Evolutionary conservation across 2,888 invertebrate genomes (phyloP).

Genomic region (Beris chalybata): DNA sequence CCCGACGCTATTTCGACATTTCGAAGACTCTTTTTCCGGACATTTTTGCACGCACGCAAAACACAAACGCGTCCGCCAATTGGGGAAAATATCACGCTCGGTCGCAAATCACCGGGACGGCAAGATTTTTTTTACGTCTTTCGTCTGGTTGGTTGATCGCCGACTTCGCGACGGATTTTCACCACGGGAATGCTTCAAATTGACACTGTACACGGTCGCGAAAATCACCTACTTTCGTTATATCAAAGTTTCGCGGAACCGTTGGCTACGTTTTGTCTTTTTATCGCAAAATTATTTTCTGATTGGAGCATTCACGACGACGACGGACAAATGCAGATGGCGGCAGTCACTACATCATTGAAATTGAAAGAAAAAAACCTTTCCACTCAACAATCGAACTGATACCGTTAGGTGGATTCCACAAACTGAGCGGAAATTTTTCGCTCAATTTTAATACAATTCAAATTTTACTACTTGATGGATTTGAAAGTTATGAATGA

Average conservation of each 20-base stretch:
- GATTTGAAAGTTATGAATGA: too few relatives aligned
- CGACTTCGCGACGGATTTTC: not conserved
- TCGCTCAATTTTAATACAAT: conserved; percentile 18
- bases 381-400: conserved; percentile 6
- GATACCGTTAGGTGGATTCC: not conserved
- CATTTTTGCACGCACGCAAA: conserved; percentile 28
- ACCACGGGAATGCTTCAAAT: conserved; percentile 1
- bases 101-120: not conserved
- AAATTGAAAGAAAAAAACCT: conserved; percentile 11
- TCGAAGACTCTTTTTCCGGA: conserved; percentile 19
- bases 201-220: not conserved
- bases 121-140: conserved; percentile 3
- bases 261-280: conserved; percentile 14
- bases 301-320: conserved; percentile 21
- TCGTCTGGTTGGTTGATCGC: conserved; percentile 12
- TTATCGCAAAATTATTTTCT: conserved; percentile 21
- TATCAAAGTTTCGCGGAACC: conserved; percentile 14
- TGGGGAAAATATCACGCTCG: not conserved
- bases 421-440: conserved; percentile 13
- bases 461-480: too few relatives aligned
- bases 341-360: conserved; percentile 19
- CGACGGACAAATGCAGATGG: conserved; percentile 27
- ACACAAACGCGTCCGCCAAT: not conserved
- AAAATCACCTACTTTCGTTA: not conserved
- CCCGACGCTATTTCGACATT: conserved; percentile 41